Evolutionary conservation across 2,797 vertebrate genomes (phyloP), one percentile per base, ranked within the genome.

Genomic region (Serranus cabrilla): DNA sequence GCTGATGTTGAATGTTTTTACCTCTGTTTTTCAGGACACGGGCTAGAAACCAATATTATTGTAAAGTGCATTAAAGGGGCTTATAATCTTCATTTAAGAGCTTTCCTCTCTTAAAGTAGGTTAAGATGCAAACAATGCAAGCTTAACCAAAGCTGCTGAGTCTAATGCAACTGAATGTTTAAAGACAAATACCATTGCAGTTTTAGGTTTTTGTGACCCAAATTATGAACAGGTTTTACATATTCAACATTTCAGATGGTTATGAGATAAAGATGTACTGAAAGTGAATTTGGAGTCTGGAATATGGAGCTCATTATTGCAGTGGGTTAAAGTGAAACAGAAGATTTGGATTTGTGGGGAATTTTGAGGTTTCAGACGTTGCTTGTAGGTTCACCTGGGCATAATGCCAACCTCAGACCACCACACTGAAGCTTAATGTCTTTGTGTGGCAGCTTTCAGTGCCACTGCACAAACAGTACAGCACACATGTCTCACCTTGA

Each of bases 401-500:
- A 4, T 21, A 7, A 27, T 50, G 39, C 50, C 58, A 58, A 13
- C 18, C 45, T 49, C 9, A n/a, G 39, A 49, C 25, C 54, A 27
- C 20, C 13, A 13, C 2, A n/a, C n/a, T 5, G 8, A 61, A 40
- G 21, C 54, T 16, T 54, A 9, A 40, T 58, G 21, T 69, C 7
- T 64, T 70, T 75, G 16, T 75, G 16, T 51, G 21, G 23, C 18
- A 60, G 2, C 21, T 73, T 49, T 80, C 27, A 40, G 4, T 40
- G 64, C 18, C 21, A 11, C 11, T 21, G 20, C 20, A 56, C 5
- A 14, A 65, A 14, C 7, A 46, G 5, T n/a, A 12, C 20, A 31
- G 4, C 3, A 45, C 13, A 25, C 46, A 40, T 40, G 14, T 55
- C 90, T 92, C 85, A 94, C 93, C 92, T 87, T 83, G 76, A 56